These are phyloP conservation scores for Sitta europaea DNA, from an alignment of 2,113 vertebrate species.

Conservation along the genomic window DNA sequence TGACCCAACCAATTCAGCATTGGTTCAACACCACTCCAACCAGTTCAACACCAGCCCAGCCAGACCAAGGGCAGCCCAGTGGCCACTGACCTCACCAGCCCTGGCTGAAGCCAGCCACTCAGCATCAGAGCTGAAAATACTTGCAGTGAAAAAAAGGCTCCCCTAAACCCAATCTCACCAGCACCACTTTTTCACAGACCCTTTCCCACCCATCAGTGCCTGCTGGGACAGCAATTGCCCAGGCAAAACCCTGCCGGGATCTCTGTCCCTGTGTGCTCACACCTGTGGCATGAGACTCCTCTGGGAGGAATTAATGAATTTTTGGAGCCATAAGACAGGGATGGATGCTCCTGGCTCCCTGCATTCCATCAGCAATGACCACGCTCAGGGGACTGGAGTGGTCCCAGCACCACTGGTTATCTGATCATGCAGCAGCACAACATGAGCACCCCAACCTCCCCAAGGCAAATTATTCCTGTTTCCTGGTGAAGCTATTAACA, in stretches of 20 bases:
- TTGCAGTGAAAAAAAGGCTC: neutral
- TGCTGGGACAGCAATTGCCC: neutral
- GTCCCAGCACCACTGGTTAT: neutral
- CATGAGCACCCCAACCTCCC: neutral
- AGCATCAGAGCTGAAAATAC: neutral
- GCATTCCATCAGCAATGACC: neutral
- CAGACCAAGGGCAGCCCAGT: neutral
- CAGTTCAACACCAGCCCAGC: neutral
- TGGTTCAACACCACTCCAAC: neutral
- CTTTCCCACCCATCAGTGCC: neutral
- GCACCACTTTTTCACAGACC: neutral
- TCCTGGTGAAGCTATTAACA: neutral
- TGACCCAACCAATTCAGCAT: neutral
- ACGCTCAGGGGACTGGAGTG: neutral
- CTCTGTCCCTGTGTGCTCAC: fast-evolving
- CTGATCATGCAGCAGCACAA: neutral
- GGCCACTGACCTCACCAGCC: neutral
- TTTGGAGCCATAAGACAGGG: neutral
- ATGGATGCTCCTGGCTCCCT: neutral
- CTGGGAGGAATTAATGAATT: fast-evolving
- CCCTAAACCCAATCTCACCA: neutral
- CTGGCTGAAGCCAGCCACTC: neutral
- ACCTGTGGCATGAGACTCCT: neutral
- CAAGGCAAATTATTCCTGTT: neutral
- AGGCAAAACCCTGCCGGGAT: neutral